Evolutionary conservation across 2,888 invertebrate species (phyloP).

Genomic region (Heliothis peltigera): DNA sequence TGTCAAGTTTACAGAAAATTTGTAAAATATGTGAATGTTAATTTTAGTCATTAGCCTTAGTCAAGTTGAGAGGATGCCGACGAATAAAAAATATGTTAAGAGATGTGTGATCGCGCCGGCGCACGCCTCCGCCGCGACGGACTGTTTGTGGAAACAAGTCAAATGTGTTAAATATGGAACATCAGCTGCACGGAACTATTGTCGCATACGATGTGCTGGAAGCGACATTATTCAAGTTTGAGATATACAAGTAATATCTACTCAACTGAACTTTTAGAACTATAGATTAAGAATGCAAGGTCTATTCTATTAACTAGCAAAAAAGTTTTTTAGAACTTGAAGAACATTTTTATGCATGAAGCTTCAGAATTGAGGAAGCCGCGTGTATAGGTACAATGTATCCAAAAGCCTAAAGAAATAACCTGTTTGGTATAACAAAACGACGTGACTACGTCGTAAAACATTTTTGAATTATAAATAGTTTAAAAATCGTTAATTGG

Average conservation of each 20-base stretch:
- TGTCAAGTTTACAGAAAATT: conserved; percentile 79
- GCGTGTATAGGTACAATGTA: conserved; percentile 55
- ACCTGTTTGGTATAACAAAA: conserved; percentile 62
- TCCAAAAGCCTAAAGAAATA: conserved; percentile 52
- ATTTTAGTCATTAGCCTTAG: conserved; percentile 87
- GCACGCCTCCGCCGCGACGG: conserved; percentile 73
- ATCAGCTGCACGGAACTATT: conserved; percentile 56
- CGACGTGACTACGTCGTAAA: conserved; percentile 64
- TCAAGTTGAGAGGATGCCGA: conserved; percentile 81
- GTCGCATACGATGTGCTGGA: conserved; percentile 61
- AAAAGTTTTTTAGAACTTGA: conserved; percentile 24
- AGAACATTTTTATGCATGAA: conserved; percentile 40
- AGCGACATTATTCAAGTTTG: conserved; percentile 43
- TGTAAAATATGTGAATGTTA: conserved; percentile 86
- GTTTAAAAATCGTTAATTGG: conserved; percentile 65
- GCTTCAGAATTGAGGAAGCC: conserved; percentile 60
- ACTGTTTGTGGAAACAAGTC: conserved; percentile 87
- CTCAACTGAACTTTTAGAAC: not conserved
- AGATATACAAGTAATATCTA: conserved; percentile 5
- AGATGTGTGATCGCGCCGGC: conserved; percentile 83
- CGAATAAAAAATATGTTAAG: conserved; percentile 77
- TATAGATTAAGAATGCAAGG: not conserved
- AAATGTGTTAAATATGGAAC: conserved; percentile 85
- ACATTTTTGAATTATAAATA: conserved; percentile 62
- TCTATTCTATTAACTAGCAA: not conserved